These are phyloP conservation scores for Podabrus alpinus DNA, from an alignment of 2,888 invertebrate genomes.

Conservation along the genomic window DNA sequence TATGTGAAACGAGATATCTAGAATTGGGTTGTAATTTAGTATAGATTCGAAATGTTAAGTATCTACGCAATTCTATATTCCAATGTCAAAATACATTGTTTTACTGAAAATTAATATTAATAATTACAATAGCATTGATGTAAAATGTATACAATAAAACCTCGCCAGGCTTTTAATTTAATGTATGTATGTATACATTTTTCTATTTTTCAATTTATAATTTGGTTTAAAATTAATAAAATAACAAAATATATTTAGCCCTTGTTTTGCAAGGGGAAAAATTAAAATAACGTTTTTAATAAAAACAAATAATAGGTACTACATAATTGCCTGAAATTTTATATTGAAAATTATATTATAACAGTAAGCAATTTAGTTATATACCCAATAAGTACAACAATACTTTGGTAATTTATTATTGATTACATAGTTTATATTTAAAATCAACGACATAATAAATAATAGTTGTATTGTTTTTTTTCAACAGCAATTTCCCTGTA, in stretches of 20 bases:
- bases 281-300: background rate
- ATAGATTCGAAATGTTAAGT: conserved; percentile 6
- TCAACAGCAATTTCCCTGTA: no score
- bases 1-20: conserved; percentile 14
- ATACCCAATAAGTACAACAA: no score
- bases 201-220: background rate
- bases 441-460: no score
- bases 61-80: background rate
- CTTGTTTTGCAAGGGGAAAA: background rate
- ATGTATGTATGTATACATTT: no score
- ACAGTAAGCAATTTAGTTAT: background rate
- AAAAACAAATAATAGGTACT: background rate
- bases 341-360: background rate
- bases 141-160: background rate
- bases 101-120: background rate
- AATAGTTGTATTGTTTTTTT: no score
- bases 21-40: conserved; percentile 20
- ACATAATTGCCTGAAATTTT: background rate
- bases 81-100: background rate
- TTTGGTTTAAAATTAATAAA: background rate
- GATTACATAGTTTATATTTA: no score
- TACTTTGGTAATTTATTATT: no score
- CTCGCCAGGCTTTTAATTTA: background rate
- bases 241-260: background rate
- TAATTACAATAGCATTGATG: background rate